These are phyloP conservation scores for Osmoderma eremita DNA, from an alignment of 2,888 invertebrate genomes.

Conservation along the genomic window DNA sequence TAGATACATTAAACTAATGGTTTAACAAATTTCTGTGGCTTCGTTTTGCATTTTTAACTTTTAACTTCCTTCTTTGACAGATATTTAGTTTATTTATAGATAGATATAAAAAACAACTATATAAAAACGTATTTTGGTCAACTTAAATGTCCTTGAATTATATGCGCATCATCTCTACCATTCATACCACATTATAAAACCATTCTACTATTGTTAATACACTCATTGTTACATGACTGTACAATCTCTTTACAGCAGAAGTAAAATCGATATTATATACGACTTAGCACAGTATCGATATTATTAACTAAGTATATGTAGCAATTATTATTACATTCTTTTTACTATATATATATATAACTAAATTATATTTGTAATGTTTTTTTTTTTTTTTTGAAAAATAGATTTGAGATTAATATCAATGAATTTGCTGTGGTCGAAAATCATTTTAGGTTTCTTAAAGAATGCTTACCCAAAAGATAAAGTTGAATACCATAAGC, in stretches of 20 bases:
- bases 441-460: neutral
- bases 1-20: too few relatives aligned
- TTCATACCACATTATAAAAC: conserved; percentile 6
- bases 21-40: too few relatives aligned
- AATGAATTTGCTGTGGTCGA: neutral
- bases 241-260: conserved; percentile 9
- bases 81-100: neutral
- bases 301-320: too few relatives aligned
- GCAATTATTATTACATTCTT: too few relatives aligned
- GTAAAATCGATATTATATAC: conserved; percentile 28
- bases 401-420: neutral
- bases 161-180: neutral
- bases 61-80: too few relatives aligned
- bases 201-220: conserved; percentile 21
- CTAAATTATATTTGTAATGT: too few relatives aligned
- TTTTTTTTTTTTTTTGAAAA: too few relatives aligned
- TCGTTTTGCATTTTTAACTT: too few relatives aligned
- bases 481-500: conserved; percentile 81
- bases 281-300: neutral
- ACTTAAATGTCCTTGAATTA: neutral
- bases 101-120: neutral
- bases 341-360: too few relatives aligned
- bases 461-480: conserved; percentile 78
- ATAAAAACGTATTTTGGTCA: neutral
- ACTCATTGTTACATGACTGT: neutral